These are phyloP conservation scores for Drosophila mauritiana DNA, from an alignment of 1,140 invertebrate species.

Conservation along the genomic window DNA sequence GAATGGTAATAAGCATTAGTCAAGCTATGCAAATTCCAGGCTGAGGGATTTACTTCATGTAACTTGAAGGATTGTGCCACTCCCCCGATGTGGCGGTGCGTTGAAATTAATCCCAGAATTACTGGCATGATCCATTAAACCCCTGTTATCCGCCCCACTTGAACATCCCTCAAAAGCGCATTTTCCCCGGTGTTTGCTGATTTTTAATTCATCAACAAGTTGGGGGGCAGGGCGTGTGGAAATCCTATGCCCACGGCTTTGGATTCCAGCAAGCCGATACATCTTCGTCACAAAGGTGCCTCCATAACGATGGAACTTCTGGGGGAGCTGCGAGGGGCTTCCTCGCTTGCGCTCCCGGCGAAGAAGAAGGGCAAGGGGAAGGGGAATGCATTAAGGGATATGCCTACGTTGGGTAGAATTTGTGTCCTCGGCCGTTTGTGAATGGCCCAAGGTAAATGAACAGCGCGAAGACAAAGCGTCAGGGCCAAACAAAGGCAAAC, in stretches of 20 bases:
- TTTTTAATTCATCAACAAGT: constrained; percentile 72
- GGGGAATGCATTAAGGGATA: constrained; percentile 25
- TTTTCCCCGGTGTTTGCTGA: constrained; percentile 55
- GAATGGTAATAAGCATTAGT: too few species aligned
- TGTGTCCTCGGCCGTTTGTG: constrained; percentile 46
- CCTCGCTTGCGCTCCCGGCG: not conserved
- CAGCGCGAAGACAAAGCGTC: constrained; percentile 65
- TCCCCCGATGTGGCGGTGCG: not conserved
- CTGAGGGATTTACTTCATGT: not conserved
- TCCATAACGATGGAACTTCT: constrained; percentile 4
- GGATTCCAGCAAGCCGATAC: constrained; percentile 51
- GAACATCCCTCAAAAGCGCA: constrained; percentile 19
- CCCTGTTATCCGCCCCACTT: constrained; percentile 24
- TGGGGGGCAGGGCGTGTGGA: constrained; percentile 4
- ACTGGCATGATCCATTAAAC: constrained; percentile 44
- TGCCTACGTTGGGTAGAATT: constrained; percentile 24
- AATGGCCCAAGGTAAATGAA: constrained; percentile 63
- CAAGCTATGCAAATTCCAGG: too few species aligned
- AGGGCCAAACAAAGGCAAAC: constrained; percentile 60
- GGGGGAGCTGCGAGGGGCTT: not conserved
- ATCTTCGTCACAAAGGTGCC: constrained; percentile 69
- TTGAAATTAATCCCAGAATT: constrained; percentile 45
- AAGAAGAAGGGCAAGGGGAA: not conserved
- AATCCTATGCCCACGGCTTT: constrained; percentile 14
- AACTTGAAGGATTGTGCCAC: not conserved